Conservation (phyloP, 2,797 vertebrate species). For the Phyllotis vaccarum region DNA sequence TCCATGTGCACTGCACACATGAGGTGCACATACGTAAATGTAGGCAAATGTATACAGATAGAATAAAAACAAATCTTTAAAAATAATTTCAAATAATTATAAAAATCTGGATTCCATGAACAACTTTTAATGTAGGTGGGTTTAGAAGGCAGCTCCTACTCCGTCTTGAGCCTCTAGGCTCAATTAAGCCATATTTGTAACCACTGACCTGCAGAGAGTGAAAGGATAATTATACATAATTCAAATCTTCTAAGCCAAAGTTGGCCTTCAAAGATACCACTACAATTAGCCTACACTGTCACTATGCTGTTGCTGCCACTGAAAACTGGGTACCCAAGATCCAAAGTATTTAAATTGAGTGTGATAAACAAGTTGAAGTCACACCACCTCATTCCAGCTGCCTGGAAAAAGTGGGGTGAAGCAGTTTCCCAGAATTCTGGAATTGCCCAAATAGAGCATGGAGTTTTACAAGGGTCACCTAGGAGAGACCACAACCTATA, state of each 20-base stretch:
- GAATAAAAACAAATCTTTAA: neutral
- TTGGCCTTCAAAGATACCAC: neutral
- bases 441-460: conserved; percentile 16
- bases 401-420: neutral
- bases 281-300: neutral
- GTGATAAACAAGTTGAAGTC: neutral
- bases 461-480: too few species aligned
- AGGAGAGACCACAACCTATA: too few species aligned
- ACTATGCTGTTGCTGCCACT: neutral
- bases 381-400: neutral
- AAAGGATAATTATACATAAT: neutral
- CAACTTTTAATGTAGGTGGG: neutral
- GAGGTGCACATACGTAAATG: neutral
- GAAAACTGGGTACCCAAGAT: neutral
- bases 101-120: neutral
- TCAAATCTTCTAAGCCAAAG: neutral
- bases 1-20: neutral
- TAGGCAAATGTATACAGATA: neutral
- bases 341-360: neutral
- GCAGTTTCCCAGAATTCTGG: neutral
- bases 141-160: neutral
- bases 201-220: neutral
- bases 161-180: too few species aligned
- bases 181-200: neutral
- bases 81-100: neutral